A percentile compares a stretch with the other conserved stretches of the same genome.
Conservation (phyloP, 23 tunicate species). For the Trididemnum nubilum region DNA sequence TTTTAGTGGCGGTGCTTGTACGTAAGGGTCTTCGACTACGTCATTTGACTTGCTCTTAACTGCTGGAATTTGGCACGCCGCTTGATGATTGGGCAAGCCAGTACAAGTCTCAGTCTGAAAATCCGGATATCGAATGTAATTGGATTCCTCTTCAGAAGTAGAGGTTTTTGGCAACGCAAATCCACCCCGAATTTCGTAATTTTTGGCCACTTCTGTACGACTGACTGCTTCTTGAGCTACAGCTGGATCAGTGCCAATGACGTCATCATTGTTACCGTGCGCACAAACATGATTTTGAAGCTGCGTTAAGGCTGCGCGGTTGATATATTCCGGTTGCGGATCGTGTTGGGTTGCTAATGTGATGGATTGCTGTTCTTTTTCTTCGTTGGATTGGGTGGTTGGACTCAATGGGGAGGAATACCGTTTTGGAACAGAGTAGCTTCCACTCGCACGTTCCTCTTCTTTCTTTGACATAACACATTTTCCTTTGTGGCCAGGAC, state of each 20-base stretch:
- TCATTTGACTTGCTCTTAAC: conserved; percentile 14
- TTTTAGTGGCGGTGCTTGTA: conserved; percentile 46
- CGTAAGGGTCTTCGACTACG: conserved; percentile 32
- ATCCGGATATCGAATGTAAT: conserved; percentile 3
- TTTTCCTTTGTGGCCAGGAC: conserved; percentile 22
- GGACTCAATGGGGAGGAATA: neutral
- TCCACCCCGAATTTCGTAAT: conserved; percentile 19
- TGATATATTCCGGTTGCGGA: neutral
- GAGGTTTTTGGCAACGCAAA: neutral
- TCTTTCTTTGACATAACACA: neutral
- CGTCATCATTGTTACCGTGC: neutral
- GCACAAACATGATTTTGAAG: neutral
- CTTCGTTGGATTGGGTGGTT: neutral
- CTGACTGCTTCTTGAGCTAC: neutral
- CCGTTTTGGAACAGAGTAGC: neutral
- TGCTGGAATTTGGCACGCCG: neutral
- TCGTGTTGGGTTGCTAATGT: neutral
- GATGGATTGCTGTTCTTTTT: neutral
- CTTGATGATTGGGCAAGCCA: neutral
- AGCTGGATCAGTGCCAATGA: neutral
- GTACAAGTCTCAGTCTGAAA: neutral
- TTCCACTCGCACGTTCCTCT: neutral
- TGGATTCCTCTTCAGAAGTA: neutral
- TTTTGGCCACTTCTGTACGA: neutral
- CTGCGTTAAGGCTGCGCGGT: neutral